phyloP scores from a whole-genome alignment of 1,140 invertebrate genomes.

The Cecropterus lyciades region DNA sequence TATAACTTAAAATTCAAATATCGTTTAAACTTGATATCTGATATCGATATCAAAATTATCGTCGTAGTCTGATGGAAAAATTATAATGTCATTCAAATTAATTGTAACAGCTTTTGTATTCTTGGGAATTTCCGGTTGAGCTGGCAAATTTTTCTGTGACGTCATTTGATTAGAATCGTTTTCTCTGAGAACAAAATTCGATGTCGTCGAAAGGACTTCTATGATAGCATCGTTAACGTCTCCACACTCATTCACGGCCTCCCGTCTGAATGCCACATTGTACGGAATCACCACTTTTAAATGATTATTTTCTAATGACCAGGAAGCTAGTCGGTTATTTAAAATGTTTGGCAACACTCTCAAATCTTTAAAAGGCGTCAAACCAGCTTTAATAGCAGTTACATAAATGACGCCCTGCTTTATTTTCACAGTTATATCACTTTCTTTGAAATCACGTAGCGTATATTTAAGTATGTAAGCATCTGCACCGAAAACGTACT shows the following conservation, averaged over 20 bases:
- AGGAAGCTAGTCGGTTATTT: constrained; percentile 20
- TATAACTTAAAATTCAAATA: too few species aligned
- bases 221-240: too few species aligned
- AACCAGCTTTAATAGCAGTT: constrained; percentile 6
- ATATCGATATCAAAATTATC: too few species aligned
- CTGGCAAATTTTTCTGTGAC: too few species aligned
- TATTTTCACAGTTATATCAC: constrained; percentile 32
- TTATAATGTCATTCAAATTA: too few species aligned
- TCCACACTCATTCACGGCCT: constrained; percentile 2
- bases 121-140: too few species aligned
- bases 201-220: constrained; percentile 17
- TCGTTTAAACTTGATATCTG: too few species aligned
- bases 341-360: constrained; percentile 39
- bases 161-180: too few species aligned
- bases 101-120: too few species aligned
- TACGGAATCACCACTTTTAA: constrained; percentile 38
- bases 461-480: constrained; percentile 37
- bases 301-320: constrained; percentile 24
- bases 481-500: constrained; percentile 21
- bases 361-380: constrained; percentile 20
- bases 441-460: neutral
- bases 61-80: too few species aligned
- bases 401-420: constrained; percentile 34
- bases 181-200: neutral
- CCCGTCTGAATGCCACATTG: constrained; percentile 11